phyloP scores from a whole-genome alignment of 2,888 invertebrate genomes.

The Drosophila austrosaltans region DNA sequence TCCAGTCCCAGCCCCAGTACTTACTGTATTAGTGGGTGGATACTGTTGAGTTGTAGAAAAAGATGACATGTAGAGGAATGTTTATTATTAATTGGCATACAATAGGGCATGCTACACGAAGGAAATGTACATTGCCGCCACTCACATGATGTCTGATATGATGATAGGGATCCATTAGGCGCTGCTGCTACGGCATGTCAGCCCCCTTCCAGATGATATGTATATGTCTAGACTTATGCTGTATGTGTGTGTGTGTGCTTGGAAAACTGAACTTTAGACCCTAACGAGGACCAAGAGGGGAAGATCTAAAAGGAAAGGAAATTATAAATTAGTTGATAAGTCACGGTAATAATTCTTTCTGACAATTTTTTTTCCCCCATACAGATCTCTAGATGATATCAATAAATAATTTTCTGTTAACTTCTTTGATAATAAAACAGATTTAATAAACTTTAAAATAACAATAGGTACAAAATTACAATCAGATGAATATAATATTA shows the following conservation, averaged over 20 bases:
- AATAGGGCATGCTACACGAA: conserved; percentile 25
- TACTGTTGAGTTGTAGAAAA: conserved; percentile 28
- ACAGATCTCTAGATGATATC: too few relatives aligned
- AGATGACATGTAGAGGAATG: conserved; percentile 67
- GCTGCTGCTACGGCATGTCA: conserved; percentile 55
- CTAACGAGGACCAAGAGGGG: conserved; percentile 13
- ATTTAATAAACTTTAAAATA: too few relatives aligned
- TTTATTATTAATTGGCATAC: conserved; percentile 40
- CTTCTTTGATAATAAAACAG: too few relatives aligned
- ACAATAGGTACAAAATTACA: too few relatives aligned
- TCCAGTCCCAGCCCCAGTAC: conserved; percentile 16
- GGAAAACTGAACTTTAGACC: conserved; percentile 49
- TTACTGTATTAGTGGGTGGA: conserved; percentile 48
- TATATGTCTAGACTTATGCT: conserved; percentile 34
- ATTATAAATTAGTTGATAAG: conserved; percentile 12
- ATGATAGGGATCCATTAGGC: conserved; percentile 80
- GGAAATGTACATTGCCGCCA: conserved; percentile 24
- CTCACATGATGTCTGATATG: conserved; percentile 81
- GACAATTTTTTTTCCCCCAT: too few relatives aligned
- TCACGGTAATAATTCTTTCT: neutral
- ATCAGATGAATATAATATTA: too few relatives aligned
- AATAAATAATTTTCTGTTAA: too few relatives aligned
- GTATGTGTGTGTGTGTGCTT: neutral
- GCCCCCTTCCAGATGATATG: conserved; percentile 36
- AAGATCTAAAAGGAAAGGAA: conserved; percentile 40